These are phyloP conservation scores for Bufo gargarizans DNA, from an alignment of 2,113 vertebrate genomes.

Conservation along the genomic window DNA sequence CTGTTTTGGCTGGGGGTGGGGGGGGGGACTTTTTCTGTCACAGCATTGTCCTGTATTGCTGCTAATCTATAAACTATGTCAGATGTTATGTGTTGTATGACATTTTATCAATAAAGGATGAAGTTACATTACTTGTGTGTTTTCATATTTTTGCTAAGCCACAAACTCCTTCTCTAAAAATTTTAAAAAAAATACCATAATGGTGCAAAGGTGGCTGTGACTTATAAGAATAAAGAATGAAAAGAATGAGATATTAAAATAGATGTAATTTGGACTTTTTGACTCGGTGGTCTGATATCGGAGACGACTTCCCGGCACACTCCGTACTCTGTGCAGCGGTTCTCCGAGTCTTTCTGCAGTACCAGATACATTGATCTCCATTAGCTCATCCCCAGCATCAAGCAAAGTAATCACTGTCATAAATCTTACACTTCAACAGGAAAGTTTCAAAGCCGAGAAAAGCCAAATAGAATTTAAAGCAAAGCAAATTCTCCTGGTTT, in stretches of 20 bases:
- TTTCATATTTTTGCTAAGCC: too few species aligned
- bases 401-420: constrained; percentile 46
- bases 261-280: background rate
- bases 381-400: constrained; percentile 43
- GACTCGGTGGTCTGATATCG: background rate
- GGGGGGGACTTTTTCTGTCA: too few species aligned
- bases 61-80: too few species aligned
- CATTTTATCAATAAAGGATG: too few species aligned
- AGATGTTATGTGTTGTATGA: too few species aligned
- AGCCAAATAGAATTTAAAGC: constrained; percentile 58
- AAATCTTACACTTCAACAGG: constrained; percentile 44
- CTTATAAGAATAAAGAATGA: too few species aligned
- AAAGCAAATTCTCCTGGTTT: constrained; percentile 55
- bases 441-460: constrained; percentile 55
- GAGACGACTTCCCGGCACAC: background rate
- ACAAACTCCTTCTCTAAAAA: too few species aligned
- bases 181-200: too few species aligned
- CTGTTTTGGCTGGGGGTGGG: too few species aligned
- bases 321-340: background rate
- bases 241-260: background rate
- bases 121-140: too few species aligned
- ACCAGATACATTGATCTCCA: constrained; percentile 51
- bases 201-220: too few species aligned
- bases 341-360: constrained; percentile 41
- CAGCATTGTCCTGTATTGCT: too few species aligned